These are phyloP conservation scores for Ladona fulva DNA, from an alignment of 1,140 invertebrate species.

Conservation along the genomic window DNA sequence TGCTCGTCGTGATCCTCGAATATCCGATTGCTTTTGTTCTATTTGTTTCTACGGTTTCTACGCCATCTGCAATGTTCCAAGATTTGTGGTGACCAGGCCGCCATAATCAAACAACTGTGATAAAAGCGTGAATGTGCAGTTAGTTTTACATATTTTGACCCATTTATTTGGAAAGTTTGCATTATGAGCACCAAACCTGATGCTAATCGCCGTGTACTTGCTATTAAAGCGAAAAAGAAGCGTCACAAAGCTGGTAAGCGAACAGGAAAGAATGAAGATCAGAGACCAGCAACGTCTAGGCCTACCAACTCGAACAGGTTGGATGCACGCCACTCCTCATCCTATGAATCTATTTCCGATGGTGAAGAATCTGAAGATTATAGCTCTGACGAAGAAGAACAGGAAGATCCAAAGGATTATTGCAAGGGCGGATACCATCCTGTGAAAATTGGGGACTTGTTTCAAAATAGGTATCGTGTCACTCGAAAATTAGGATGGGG, in stretches of 20 bases:
- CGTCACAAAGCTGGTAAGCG: slow-evolving; percentile 75
- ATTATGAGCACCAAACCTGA: slow-evolving; percentile 73
- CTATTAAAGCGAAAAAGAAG: slow-evolving; percentile 82
- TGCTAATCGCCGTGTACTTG: slow-evolving; percentile 75
- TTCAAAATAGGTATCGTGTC: slow-evolving; percentile 87
- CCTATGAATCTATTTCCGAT: slow-evolving; percentile 65
- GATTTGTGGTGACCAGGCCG: not conserved
- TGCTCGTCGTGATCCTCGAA: no score
- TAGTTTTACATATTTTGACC: not conserved
- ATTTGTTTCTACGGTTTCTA: not conserved
- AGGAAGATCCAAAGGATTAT: slow-evolving; percentile 91
- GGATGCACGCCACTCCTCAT: slow-evolving; percentile 55
- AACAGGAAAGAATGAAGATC: slow-evolving; percentile 56
- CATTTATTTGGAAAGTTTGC: not conserved
- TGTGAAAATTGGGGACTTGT: slow-evolving; percentile 92
- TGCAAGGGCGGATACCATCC: slow-evolving; percentile 95
- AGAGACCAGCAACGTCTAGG: slow-evolving; percentile 25
- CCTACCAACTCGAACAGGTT: slow-evolving; percentile 20
- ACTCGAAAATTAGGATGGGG: slow-evolving; percentile 96
- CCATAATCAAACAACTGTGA: slow-evolving; percentile 5
- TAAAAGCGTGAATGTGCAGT: not conserved
- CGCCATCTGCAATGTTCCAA: not conserved
- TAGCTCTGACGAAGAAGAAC: slow-evolving; percentile 82
- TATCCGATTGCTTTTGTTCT: no score
- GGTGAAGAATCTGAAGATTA: slow-evolving; percentile 59